These are phyloP conservation scores for Sturmia bella DNA, from an alignment of 2,888 invertebrate species.

Conservation along the genomic window DNA sequence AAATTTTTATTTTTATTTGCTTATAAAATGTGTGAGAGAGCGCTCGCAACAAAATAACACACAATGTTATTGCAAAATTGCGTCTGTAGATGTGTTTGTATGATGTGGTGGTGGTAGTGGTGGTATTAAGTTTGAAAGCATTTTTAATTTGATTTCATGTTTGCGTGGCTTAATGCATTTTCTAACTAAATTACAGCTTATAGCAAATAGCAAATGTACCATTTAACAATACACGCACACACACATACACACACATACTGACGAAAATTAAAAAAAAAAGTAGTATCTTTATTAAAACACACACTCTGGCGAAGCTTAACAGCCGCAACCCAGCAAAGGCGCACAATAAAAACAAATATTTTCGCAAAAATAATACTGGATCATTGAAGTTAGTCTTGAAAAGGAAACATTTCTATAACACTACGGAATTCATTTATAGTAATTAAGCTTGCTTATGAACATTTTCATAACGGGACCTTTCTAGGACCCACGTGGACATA, in stretches of 20 bases:
- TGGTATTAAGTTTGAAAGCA: slow-evolving; percentile 61
- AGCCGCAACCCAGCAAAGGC: no score
- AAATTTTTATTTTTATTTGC: slow-evolving; percentile 9
- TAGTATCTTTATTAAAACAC: neutral
- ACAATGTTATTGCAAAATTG: neutral
- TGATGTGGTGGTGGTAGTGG: neutral
- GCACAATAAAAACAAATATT: no score
- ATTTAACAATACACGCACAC: slow-evolving; percentile 56
- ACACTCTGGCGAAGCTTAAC: slow-evolving; percentile 1
- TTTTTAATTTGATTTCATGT: slow-evolving; percentile 70
- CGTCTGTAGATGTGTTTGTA: neutral
- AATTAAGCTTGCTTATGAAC: no score
- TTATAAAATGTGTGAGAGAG: neutral
- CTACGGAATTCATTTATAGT: no score
- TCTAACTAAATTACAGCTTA: slow-evolving; percentile 70
- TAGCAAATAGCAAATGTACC: slow-evolving; percentile 54
- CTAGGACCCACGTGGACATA: no score
- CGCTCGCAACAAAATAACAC: neutral
- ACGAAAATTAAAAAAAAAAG: neutral
- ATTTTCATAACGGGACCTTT: no score
- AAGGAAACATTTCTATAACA: no score
- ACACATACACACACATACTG: neutral
- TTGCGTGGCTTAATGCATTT: slow-evolving; percentile 71
- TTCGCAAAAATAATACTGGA: no score
- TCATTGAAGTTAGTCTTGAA: no score